A percentile compares a stretch with the other conserved stretches of the same genome.
Evolutionary conservation across 2,797 vertebrate genomes (phyloP).

Genomic region (Acestrorhynchus altus): DNA sequence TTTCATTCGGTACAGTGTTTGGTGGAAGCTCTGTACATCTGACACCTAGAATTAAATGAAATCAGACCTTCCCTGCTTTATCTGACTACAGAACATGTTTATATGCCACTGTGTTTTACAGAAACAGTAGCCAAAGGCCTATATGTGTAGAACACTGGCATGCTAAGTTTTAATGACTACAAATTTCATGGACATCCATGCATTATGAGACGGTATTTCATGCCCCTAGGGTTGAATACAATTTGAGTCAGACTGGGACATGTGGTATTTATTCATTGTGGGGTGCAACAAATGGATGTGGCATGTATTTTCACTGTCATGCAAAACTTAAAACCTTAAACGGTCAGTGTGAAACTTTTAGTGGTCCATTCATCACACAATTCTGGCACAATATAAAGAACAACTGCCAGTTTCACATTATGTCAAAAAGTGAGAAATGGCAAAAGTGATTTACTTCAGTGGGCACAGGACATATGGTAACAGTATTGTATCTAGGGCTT

Average conservation of each 20-base stretch:
- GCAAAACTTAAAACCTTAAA: too few relatives aligned
- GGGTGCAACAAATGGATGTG: neutral
- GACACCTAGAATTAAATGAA: constrained; percentile 62
- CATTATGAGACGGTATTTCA: neutral
- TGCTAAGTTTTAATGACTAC: neutral
- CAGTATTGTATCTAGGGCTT: too few relatives aligned
- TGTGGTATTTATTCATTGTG: constrained; percentile 5
- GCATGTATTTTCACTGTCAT: too few relatives aligned
- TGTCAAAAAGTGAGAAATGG: too few relatives aligned
- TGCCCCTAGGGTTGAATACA: neutral
- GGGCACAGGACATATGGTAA: too few relatives aligned
- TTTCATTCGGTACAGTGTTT: constrained; percentile 62
- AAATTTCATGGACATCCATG: neutral
- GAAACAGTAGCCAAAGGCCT: neutral
- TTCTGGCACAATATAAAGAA: too few relatives aligned
- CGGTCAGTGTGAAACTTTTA: too few relatives aligned
- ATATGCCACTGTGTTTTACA: neutral
- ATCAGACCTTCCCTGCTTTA: constrained; percentile 39
- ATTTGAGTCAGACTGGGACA: neutral
- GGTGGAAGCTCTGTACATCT: constrained; percentile 50
- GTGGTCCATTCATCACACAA: too few relatives aligned
- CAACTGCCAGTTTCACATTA: too few relatives aligned
- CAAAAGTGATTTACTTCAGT: too few relatives aligned
- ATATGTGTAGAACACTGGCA: neutral
- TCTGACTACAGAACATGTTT: neutral